Percentiles rank a stretch among this genome's conserved stretches.
Conservation (phyloP, 2,113 vertebrate species). For the Pygoscelis adeliae region DNA sequence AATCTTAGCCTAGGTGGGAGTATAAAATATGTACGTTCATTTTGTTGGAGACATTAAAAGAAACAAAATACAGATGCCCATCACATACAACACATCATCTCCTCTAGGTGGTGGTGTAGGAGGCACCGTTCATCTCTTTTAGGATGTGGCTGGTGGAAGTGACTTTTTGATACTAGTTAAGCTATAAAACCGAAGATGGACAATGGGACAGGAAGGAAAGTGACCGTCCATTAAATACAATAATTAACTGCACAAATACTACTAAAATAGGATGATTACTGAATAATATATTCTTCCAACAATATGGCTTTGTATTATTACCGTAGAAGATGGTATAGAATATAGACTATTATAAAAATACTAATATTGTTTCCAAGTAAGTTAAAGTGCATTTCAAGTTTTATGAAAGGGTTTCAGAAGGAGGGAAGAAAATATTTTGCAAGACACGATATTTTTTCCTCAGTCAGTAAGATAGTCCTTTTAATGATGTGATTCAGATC, state of each 20-base stretch:
- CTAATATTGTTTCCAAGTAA: background rate
- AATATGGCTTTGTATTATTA: background rate
- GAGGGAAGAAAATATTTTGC: background rate
- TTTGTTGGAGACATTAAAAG: background rate
- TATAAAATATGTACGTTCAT: background rate
- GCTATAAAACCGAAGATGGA: background rate
- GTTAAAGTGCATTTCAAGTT: background rate
- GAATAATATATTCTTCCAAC: background rate
- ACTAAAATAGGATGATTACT: background rate
- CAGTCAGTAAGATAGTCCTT: background rate
- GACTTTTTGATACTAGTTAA: background rate
- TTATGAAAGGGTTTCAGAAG: background rate
- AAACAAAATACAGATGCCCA: background rate
- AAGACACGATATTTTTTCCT: background rate
- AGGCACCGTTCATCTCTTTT: background rate
- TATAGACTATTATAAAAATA: background rate
- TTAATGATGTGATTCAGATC: background rate
- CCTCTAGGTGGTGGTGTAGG: background rate
- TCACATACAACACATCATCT: rapidly evolving
- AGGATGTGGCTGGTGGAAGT: background rate
- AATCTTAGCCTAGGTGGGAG: background rate
- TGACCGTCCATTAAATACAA: background rate
- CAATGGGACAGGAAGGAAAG: background rate
- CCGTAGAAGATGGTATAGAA: background rate
- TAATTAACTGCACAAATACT: background rate